Percentiles rank a stretch among this genome's conserved stretches.
Conservation (phyloP, 2,797 vertebrate species). For the Glossophaga mutica region DNA sequence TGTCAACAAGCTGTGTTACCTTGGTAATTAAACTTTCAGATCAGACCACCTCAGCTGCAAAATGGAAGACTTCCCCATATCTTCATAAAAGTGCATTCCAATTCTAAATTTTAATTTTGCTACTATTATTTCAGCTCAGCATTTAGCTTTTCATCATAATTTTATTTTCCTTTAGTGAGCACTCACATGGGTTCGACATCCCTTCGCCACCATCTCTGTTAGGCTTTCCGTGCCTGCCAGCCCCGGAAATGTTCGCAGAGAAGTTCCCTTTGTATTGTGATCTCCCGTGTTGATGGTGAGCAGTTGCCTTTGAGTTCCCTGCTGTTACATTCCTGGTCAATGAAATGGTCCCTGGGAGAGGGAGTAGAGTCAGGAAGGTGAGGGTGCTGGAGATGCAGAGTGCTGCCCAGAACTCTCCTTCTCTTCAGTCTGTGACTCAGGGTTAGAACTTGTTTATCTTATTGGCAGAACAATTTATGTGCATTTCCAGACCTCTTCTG, state of each 20-base stretch:
- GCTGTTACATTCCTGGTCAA: background rate
- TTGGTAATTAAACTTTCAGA: background rate
- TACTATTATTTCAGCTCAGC: background rate
- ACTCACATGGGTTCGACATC: background rate
- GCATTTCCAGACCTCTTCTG: background rate
- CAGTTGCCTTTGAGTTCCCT: background rate
- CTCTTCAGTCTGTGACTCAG: background rate
- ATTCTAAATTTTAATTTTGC: background rate
- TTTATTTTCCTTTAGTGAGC: background rate
- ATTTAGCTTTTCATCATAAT: background rate
- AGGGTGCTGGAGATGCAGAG: background rate
- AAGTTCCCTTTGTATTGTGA: background rate
- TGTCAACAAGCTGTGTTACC: background rate
- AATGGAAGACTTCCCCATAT: background rate
- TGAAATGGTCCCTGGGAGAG: background rate
- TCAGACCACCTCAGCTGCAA: background rate
- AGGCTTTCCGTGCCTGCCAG: background rate
- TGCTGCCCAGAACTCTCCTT: background rate
- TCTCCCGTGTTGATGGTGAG: background rate
- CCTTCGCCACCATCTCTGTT: background rate
- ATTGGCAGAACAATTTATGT: background rate
- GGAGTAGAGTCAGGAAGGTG: background rate
- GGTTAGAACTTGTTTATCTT: background rate
- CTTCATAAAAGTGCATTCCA: background rate
- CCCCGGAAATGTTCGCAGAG: background rate